Evolutionary conservation across 2,113 vertebrate species (phyloP), one percentile per base, ranked within the genome.

Genomic region (Casuarius casuarius): DNA sequence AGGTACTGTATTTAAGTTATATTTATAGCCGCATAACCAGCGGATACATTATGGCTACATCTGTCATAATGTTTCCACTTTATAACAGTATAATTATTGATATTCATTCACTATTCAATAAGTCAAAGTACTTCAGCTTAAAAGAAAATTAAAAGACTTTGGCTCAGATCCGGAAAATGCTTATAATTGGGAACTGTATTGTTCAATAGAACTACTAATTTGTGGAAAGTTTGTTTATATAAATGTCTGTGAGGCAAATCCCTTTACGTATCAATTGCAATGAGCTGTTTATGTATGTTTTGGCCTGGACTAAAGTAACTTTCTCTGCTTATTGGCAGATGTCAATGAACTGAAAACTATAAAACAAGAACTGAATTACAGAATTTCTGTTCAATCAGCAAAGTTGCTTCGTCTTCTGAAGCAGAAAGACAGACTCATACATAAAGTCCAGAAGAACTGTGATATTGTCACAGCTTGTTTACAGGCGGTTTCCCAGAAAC

Each of bases 401-500:
- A 99, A 99, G 97, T 97, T 99, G 63, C 98, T 99, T 12, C 98
- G 99, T 33, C 99, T 99, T 90, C 97, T 99, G 97, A 99, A 97
- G 98, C 98, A 99, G 94, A 99, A 99, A 51, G 99, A 99, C 88
- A 97, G 98, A 33, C 98, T 99, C 4, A 88, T 97, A 49, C 98
- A 99, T 91, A 99, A 99, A 71, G 96, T 99, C 26, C 99, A 99
- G 98, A 99, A 98, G 98, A 99, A 99, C 96, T 99, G 98, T 7
- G 99, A 99, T 92, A 97, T 99, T 22, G 97, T 99, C 96, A 99
- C 99, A 0, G 99, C 99, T 2, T 99, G 98, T 94, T 97, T 99
- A 71, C 99, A 99, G 97, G 99, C 99, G 0, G 99, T 99, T 89
- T 99, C 99, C 3, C 99, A 99, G 63, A 99, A 99, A 97, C 98